Base-by-base conservation (phyloP, 2,113 vertebrate species). In the Pygoscelis antarcticus region DNA sequence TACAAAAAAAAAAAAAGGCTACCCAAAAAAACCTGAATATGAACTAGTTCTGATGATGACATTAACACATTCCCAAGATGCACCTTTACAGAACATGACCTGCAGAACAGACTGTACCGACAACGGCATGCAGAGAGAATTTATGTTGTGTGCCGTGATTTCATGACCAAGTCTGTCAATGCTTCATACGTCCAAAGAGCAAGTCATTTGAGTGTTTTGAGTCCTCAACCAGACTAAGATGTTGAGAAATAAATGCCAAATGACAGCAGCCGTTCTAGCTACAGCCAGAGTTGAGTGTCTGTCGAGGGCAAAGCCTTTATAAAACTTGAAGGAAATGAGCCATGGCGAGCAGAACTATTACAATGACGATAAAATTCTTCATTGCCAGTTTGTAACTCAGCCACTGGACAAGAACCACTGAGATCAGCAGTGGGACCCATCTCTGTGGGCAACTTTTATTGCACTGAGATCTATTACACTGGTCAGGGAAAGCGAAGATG, bases 211-310 rank as follows among this genome's bases (percentile, higher is more conserved):
- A 57, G 34, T 58, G 49, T 34, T 87, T 58, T 54, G 49, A 58
- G 27, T 58, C n/a, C 32, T 66, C 77, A 49, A 46, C 7, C 34
- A 78, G 83, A 70, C 34, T 21, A 91, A 94, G 80, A 81, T 58
- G 40, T 70, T 74, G 68, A 65, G 46, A 92, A 84, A 78, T 89
- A 84, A 96, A 82, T 82, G 74, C 42, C 77, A 89, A 74, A 84
- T 66, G 55, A 58, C 32, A 91, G 62, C 60, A 95, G 42, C 21
- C 72, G 25, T 51, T 71, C 81, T 18, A 68, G 65, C 74, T 78
- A 25, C 34, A 82, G 84, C 60, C 90, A 60, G n/a, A 3, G n/a
- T 3, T 90, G 74, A 32, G 42, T 32, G 51, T 68, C 76, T 89
- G 76, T 93, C 92, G 70, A 51, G 38, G 75, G 84, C 42, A 66